Evolutionary conservation across 2,888 invertebrate genomes (phyloP).

Genomic region (Ophion obscuratus): DNA sequence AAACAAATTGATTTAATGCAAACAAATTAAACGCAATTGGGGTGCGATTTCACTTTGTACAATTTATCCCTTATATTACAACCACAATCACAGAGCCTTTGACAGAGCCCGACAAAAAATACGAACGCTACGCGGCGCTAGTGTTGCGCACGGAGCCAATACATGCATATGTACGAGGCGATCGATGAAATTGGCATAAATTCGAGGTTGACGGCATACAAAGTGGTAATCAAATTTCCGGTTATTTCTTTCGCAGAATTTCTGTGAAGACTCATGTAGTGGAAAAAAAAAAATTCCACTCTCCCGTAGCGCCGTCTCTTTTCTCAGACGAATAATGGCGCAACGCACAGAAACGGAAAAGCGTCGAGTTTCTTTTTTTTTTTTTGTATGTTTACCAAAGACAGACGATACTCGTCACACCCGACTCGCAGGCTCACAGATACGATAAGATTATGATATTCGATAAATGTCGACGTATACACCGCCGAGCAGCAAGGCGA

Average conservation of each 20-base stretch:
- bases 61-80: no score
- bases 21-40: no score
- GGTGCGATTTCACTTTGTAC: no score
- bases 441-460: slow-evolving; percentile 36
- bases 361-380: slow-evolving; percentile 11
- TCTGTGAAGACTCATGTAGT: not conserved
- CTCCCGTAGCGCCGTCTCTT: not conserved
- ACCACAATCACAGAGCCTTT: no score
- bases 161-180: not conserved
- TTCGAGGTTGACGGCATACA: not conserved
- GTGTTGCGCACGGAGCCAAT: not conserved
- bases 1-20: no score
- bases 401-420: slow-evolving; percentile 53
- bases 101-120: no score
- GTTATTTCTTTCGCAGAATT: not conserved
- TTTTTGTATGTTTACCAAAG: slow-evolving; percentile 21
- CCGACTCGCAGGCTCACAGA: slow-evolving; percentile 33
- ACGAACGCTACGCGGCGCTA: no score
- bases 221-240: slow-evolving; percentile 8
- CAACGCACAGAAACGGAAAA: not conserved
- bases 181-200: not conserved
- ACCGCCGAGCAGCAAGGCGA: not conserved
- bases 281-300: slow-evolving; percentile 4
- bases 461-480: slow-evolving; percentile 52
- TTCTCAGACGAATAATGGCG: not conserved